Evolutionary conservation across 2,113 vertebrate species (phyloP).

Genomic region (Numida meleagris): DNA sequence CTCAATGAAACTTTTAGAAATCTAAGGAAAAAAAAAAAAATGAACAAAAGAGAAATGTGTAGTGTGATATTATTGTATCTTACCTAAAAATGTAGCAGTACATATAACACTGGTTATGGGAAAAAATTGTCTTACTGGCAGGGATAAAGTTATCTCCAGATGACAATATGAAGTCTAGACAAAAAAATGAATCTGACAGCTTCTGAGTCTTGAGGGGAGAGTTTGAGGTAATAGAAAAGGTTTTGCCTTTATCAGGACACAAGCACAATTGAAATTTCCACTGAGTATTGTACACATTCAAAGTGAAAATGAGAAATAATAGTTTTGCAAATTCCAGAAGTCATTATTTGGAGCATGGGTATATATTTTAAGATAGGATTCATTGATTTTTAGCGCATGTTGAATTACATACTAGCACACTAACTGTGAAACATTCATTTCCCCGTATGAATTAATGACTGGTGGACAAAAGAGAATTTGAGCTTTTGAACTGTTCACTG

Average conservation of each 20-base stretch:
- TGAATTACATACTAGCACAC: not conserved
- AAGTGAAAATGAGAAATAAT: not conserved
- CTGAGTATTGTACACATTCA: not conserved
- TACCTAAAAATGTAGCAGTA: conserved; percentile 7
- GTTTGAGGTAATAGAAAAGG: conserved; percentile 29
- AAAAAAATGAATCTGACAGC: conserved; percentile 34
- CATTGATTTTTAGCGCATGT: not conserved
- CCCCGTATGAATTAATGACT: not conserved
- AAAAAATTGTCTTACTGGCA: not conserved
- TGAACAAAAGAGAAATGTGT: not conserved
- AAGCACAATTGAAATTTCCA: conserved; percentile 18
- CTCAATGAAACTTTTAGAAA: not conserved
- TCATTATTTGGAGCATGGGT: not conserved
- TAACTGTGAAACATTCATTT: not conserved
- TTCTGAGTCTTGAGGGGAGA: conserved; percentile 24
- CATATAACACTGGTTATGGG: not conserved
- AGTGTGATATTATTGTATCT: not conserved
- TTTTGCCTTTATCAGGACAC: conserved; percentile 46
- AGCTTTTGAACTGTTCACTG: not conserved
- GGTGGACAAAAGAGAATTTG: conserved; percentile 2
- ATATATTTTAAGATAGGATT: not conserved
- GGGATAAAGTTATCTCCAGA: conserved; percentile 18
- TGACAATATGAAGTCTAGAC: conserved; percentile 11
- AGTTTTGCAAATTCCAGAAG: not conserved
- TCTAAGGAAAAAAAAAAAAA: not conserved